Percentiles rank a stretch among this genome's conserved stretches.
These are phyloP conservation scores for Premnoplex brunnescens DNA, from an alignment of 2,797 vertebrate genomes.

Conservation along the genomic window DNA sequence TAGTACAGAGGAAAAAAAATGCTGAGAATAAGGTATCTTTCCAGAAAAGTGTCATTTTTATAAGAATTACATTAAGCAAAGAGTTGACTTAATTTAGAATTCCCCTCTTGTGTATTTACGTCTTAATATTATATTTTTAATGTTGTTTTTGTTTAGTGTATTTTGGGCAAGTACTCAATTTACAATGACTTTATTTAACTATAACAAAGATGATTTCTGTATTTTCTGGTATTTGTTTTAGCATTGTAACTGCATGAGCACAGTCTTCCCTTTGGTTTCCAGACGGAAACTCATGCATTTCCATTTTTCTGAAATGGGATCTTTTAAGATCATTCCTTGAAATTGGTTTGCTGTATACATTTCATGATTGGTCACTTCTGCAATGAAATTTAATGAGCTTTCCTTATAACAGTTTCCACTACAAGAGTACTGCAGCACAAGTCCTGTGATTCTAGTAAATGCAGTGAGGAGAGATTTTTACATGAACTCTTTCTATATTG, in stretches of 20 bases:
- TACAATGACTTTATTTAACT: not conserved
- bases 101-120: not conserved
- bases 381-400: not conserved
- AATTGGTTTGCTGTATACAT: not conserved
- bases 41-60: not conserved
- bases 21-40: not conserved
- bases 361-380: not conserved
- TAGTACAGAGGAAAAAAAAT: not conserved
- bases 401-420: not conserved
- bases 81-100: not conserved
- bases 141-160: not conserved
- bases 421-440: not conserved
- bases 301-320: not conserved
- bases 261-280: not conserved
- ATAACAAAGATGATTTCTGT: not conserved
- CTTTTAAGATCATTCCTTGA: not conserved
- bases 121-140: not conserved
- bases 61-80: not conserved
- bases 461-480: not conserved
- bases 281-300: not conserved
- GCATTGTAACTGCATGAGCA: not conserved
- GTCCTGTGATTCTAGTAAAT: not conserved
- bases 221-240: not conserved
- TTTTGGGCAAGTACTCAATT: conserved; percentile 30
- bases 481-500: not conserved